Evolutionary conservation across 2,888 invertebrate genomes (phyloP), one percentile per base, ranked within the genome.

Genomic region (Drosophila nr. medialis): DNA sequence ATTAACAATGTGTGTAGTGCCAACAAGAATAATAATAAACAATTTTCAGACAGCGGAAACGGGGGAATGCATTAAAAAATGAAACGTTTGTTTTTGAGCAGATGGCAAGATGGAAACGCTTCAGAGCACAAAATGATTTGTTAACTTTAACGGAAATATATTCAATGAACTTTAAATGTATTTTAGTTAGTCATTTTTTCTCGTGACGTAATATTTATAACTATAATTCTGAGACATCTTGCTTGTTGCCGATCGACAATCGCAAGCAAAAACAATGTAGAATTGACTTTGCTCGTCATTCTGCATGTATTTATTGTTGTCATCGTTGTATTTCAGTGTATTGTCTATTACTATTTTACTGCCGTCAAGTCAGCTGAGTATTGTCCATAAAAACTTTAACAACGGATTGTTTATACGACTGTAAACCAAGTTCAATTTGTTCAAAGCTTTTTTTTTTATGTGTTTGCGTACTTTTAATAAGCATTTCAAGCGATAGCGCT

Each of bases 11-110:
- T 60, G 53, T 60, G 59, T 71, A 72, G 34, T 40, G 56, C 29
- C 72, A 71, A 63, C 63, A 72, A 72, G 36, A 60, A 66, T 71
- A 65, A 66, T 42, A 54, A 65, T 51, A 77, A 66, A 72, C 62
- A 72, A 40, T 69, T 11, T 45, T 38, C 36, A 38, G 24, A 24
- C 34, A 3, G 24, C 38, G 24, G 38, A 27, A 49, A 55, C 38
- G 18, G 27, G 36, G 51, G n/a, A 68, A 51, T 51, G 59, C 68
- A 70, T 69, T 69, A 59, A 27, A 69, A 30, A 58, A 63, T 62
- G 32, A 50, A 56, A 54, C 24, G 8, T 13, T 10, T 53, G 13
- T 32, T 21, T 21, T 4, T 32, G 21, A 40, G 34, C 29, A 27
- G 21, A 21, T n/a, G 34, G 13, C 36, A 18, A 49, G 7, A 27